Evolutionary conservation across 2,888 invertebrate species (phyloP).

Genomic region (Andricus quercusramuli): DNA sequence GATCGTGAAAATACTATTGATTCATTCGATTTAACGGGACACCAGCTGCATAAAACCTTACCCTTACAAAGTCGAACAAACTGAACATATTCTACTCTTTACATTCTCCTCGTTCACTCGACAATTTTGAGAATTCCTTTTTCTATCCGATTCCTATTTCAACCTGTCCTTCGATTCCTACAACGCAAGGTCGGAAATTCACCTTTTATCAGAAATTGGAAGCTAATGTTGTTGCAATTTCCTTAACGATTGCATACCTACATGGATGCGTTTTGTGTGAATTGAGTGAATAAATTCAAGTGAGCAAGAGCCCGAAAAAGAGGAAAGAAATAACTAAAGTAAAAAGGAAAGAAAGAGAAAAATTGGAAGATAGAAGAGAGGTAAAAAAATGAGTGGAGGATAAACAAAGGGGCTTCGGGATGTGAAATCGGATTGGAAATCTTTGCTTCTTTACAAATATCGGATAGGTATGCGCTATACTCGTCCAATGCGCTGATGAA

Average conservation of each 20-base stretch:
- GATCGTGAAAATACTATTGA: not conserved
- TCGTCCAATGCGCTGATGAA: conserved; percentile 29
- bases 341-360: not conserved
- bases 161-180: not conserved
- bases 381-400: not conserved
- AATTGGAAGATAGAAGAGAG: not conserved
- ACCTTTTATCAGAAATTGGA: not conserved
- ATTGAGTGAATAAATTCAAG: conserved; percentile 6
- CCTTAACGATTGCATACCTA: not conserved
- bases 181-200: not conserved
- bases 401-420: conserved; percentile 19
- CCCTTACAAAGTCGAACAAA: not conserved
- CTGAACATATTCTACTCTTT: not conserved
- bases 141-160: not conserved
- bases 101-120: not conserved
- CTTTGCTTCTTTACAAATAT: conserved; percentile 36
- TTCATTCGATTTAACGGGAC: not conserved
- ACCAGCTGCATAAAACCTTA: not conserved
- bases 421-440: conserved; percentile 30
- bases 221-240: conserved; percentile 14
- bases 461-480: conserved; percentile 4
- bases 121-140: not conserved
- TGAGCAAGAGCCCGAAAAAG: not conserved
- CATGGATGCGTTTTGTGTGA: not conserved
- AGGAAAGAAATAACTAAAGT: conserved; percentile 8